These are phyloP conservation scores for Agrypnia vestita DNA, from an alignment of 1,140 invertebrate genomes.

Conservation along the genomic window DNA sequence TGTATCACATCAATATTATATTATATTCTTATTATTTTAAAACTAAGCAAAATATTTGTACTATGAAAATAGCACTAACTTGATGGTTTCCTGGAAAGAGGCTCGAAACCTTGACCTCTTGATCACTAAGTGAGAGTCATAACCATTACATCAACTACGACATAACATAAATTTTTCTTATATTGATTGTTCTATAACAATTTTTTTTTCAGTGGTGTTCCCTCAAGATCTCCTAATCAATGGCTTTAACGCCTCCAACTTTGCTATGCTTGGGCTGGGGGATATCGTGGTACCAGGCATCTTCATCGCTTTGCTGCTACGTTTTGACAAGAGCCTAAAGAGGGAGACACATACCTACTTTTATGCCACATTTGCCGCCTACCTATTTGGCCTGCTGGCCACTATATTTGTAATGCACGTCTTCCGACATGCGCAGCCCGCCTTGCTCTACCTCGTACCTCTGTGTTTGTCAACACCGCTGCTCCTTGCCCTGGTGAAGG, in stretches of 20 bases:
- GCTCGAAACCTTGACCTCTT: no score
- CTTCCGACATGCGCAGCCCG: slow-evolving; percentile 99
- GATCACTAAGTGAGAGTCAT: no score
- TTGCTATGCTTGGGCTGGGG: slow-evolving; percentile 98
- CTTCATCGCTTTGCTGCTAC: slow-evolving; percentile 96
- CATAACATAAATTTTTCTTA: no score
- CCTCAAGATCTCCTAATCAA: slow-evolving; percentile 97
- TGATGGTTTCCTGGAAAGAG: no score
- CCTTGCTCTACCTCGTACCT: slow-evolving; percentile 97
- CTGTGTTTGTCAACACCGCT: slow-evolving; percentile 94
- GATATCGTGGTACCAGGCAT: slow-evolving; percentile 99
- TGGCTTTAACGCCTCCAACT: slow-evolving; percentile 93
- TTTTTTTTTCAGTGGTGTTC: slow-evolving; percentile 88
- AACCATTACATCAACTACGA: no score
- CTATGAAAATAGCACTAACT: no score
- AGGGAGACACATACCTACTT: slow-evolving; percentile 94
- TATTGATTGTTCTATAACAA: slow-evolving; percentile 32
- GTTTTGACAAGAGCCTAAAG: slow-evolving; percentile 95
- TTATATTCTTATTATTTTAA: no score
- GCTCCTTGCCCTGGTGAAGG: slow-evolving; percentile 88
- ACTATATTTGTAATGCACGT: slow-evolving; percentile 99
- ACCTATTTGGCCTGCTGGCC: slow-evolving; percentile 92
- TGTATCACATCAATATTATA: no score
- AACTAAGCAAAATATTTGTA: no score
- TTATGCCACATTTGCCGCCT: slow-evolving; percentile 94